Conservation (phyloP, 1,140 invertebrate species). For the Euschistus heros region DNA sequence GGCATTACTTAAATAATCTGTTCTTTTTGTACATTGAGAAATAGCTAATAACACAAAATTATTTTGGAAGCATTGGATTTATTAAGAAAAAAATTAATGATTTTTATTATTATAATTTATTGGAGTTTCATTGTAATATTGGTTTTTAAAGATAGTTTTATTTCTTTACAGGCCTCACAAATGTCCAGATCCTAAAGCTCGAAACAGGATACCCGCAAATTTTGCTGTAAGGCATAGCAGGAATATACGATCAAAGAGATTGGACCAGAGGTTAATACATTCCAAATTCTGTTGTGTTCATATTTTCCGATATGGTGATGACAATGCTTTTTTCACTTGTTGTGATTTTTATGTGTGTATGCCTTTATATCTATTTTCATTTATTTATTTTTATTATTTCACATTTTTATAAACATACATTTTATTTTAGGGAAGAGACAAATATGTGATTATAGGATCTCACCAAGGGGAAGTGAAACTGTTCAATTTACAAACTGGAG, state of each 20-base stretch:
- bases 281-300: conserved; percentile 80
- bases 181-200: conserved; percentile 76
- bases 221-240: conserved; percentile 49
- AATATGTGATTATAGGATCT: conserved; percentile 73
- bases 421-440: conserved; percentile 39
- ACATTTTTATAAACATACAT: not conserved
- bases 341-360: conserved; percentile 58
- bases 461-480: conserved; percentile 78
- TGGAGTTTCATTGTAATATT: no score
- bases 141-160: no score
- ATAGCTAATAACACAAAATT: no score
- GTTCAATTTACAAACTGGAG: conserved; percentile 69
- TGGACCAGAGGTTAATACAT: conserved; percentile 74
- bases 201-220: conserved; percentile 58
- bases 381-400: not conserved
- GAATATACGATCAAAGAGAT: conserved; percentile 43
- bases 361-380: not conserved
- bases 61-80: no score
- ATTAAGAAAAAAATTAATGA: no score
- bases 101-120: conserved; percentile 19
- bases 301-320: conserved; percentile 60
- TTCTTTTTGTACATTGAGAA: no score
- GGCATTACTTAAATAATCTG: no score
- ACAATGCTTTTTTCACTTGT: conserved; percentile 73
- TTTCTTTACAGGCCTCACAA: conserved; percentile 63